Conservation (phyloP, 2,113 vertebrate species). For the Dipodomys spectabilis region DNA sequence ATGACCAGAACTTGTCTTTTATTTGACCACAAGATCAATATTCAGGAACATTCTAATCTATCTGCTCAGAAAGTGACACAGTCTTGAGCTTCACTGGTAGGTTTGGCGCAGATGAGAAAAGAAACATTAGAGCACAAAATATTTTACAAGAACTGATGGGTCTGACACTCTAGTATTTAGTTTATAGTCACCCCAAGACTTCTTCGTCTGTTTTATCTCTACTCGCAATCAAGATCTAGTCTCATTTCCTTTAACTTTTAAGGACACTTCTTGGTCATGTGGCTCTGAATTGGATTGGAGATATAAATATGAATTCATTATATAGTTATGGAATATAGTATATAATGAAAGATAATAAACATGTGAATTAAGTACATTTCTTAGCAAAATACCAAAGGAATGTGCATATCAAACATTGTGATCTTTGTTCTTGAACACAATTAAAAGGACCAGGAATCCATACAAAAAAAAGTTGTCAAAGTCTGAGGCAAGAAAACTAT, state of each 20-base stretch:
- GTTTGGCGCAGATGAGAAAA: not conserved
- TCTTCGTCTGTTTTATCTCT: not conserved
- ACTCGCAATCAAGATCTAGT: not conserved
- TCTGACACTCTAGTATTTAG: not conserved
- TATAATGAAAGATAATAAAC: not conserved
- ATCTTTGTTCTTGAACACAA: not conserved
- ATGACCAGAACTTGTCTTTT: not conserved
- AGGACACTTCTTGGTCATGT: not conserved
- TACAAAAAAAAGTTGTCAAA: not conserved
- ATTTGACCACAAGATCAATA: constrained; percentile 25
- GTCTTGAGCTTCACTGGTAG: not conserved
- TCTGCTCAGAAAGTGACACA: not conserved
- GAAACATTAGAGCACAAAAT: not conserved
- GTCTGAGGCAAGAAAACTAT: not conserved
- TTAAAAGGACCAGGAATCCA: not conserved
- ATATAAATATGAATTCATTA: not conserved
- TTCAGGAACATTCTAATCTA: not conserved
- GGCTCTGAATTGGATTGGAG: not conserved
- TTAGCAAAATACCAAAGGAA: not conserved
- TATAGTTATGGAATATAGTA: not conserved
- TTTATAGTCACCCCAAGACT: not conserved
- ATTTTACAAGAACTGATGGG: not conserved
- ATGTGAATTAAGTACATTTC: not conserved
- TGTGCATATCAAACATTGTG: not conserved
- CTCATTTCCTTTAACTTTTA: not conserved